Conservation (phyloP, 2,888 invertebrate genomes). For the Morpho helenor region DNA sequence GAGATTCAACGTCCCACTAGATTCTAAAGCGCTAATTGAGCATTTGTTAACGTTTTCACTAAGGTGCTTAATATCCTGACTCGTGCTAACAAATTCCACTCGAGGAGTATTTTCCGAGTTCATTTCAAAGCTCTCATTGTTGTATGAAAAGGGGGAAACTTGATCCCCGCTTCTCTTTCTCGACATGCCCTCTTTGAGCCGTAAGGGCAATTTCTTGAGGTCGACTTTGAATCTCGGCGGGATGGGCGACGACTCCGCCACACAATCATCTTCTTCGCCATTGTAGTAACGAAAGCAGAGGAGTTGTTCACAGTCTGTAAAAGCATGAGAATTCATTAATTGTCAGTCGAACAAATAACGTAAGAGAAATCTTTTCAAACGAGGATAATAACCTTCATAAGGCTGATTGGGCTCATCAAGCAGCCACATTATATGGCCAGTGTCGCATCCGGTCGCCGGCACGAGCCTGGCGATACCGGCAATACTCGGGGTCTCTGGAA, state of each 20-base stretch:
- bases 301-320: constrained; percentile 83
- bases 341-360: not conserved
- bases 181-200: constrained; percentile 75
- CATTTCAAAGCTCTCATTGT: constrained; percentile 76
- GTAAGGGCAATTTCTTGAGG: constrained; percentile 77
- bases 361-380: not conserved
- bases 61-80: constrained; percentile 68
- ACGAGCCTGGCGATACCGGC: constrained; percentile 68
- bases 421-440: constrained; percentile 84
- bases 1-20: constrained; percentile 61
- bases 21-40: constrained; percentile 77
- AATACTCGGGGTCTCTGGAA: constrained; percentile 58
- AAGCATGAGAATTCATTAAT: not conserved
- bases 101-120: constrained; percentile 63
- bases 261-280: constrained; percentile 81
- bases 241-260: constrained; percentile 79
- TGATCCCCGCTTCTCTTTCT: constrained; percentile 71
- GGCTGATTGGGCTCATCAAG: constrained; percentile 82
- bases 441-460: constrained; percentile 77
- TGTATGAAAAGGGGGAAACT: constrained; percentile 69
- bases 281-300: constrained; percentile 86
- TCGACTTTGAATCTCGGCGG: constrained; percentile 74
- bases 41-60: constrained; percentile 75
- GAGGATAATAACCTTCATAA: constrained; percentile 73
- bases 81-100: constrained; percentile 62